Percentiles rank a stretch among this genome's conserved stretches.
phyloP scores from a whole-genome alignment of 2,888 invertebrate genomes.

The Xylocampa areola region DNA sequence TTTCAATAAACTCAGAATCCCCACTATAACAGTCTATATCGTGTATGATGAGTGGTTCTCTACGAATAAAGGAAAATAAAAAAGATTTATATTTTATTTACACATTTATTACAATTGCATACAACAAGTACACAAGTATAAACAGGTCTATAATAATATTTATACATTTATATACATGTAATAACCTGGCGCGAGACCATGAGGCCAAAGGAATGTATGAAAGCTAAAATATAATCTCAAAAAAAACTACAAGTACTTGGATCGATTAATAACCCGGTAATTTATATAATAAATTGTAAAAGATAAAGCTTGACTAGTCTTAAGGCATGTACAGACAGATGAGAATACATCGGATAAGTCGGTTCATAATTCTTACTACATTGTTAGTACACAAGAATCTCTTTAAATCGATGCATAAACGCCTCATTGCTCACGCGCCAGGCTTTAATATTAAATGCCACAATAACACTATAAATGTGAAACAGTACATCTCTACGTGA shows the following conservation, averaged over 20 bases:
- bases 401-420: slow-evolving; percentile 42
- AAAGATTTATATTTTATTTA: slow-evolving; percentile 73
- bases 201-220: slow-evolving; percentile 81
- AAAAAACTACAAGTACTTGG: slow-evolving; percentile 39
- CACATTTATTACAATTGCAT: slow-evolving; percentile 86
- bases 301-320: slow-evolving; percentile 63
- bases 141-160: slow-evolving; percentile 78
- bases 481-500: slow-evolving; percentile 61
- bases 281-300: slow-evolving; percentile 25
- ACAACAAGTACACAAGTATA: slow-evolving; percentile 85
- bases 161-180: slow-evolving; percentile 79
- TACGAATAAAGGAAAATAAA: slow-evolving; percentile 43
- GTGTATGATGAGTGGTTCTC: slow-evolving; percentile 9
- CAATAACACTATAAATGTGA: slow-evolving; percentile 64
- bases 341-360: slow-evolving; percentile 24
- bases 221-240: slow-evolving; percentile 58
- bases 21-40: background rate
- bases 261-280: slow-evolving; percentile 23
- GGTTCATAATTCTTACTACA: slow-evolving; percentile 21
- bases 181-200: slow-evolving; percentile 70
- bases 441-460: slow-evolving; percentile 76
- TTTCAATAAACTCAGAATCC: slow-evolving; percentile 32
- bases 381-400: slow-evolving; percentile 43
- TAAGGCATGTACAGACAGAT: slow-evolving; percentile 44
- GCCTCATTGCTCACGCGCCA: slow-evolving; percentile 67